These are phyloP conservation scores for Columbina picui DNA, from an alignment of 2,113 vertebrate genomes.

Conservation along the genomic window DNA sequence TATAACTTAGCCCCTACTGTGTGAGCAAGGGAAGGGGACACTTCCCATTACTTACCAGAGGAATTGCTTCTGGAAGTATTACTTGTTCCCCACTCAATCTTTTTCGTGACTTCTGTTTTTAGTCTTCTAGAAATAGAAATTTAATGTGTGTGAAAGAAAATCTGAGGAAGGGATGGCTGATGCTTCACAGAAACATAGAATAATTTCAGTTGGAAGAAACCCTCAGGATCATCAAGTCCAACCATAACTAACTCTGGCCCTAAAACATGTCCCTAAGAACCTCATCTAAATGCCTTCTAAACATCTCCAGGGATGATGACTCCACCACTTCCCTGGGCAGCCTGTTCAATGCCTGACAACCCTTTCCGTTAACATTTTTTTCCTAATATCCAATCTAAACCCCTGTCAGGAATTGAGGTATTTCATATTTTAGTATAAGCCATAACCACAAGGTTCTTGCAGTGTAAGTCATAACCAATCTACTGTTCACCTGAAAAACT, in stretches of 20 bases:
- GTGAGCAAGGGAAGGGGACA: not conserved
- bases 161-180: not conserved
- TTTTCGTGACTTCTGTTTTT: not conserved
- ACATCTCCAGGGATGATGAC: too few relatives aligned
- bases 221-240: too few relatives aligned
- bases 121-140: not conserved
- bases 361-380: too few relatives aligned
- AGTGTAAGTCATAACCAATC: not conserved
- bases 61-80: not conserved
- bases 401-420: not conserved
- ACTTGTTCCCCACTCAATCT: not conserved
- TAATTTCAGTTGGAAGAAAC: too few relatives aligned
- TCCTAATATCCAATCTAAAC: too few relatives aligned
- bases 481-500: accelerated
- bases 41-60: not conserved
- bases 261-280: too few relatives aligned
- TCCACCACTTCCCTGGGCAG: too few relatives aligned
- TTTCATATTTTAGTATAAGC: not conserved
- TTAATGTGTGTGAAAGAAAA: not conserved
- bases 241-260: too few relatives aligned
- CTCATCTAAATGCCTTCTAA: too few relatives aligned
- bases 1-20: not conserved
- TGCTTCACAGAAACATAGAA: not conserved
- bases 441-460: not conserved
- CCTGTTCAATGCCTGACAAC: too few relatives aligned